phyloP scores from a whole-genome alignment of 2,797 vertebrate genomes.

The Neosilurus hyrtlii region DNA sequence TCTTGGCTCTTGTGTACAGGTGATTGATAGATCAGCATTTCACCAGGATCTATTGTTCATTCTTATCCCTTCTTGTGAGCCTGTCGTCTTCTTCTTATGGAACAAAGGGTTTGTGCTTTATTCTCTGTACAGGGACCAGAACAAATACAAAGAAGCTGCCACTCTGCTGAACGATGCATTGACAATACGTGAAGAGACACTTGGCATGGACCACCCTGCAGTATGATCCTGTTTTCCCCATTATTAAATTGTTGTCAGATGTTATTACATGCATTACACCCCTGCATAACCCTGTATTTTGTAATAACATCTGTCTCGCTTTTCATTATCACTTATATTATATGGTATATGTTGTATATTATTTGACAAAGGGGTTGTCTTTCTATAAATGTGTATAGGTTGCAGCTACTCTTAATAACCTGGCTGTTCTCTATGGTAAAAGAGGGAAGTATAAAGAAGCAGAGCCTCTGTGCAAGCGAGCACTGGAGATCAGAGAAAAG shows the following conservation, averaged over 20 bases:
- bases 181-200: slow-evolving; percentile 84
- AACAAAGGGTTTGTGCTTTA: background rate
- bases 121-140: slow-evolving; percentile 78
- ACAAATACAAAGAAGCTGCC: slow-evolving; percentile 89
- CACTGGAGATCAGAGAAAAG: slow-evolving; percentile 87
- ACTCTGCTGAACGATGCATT: slow-evolving; percentile 85
- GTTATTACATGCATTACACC: background rate
- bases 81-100: background rate
- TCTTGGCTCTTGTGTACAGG: slow-evolving; percentile 87
- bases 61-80: background rate
- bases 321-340: too few species aligned
- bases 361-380: too few species aligned
- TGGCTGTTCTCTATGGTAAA: slow-evolving; percentile 87
- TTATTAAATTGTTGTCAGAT: background rate
- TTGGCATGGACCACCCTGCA: slow-evolving; percentile 84
- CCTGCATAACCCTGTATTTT: too few species aligned
- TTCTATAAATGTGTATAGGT: slow-evolving; percentile 67
- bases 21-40: slow-evolving; percentile 54
- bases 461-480: slow-evolving; percentile 85
- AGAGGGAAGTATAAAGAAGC: slow-evolving; percentile 86
- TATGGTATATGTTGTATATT: too few species aligned
- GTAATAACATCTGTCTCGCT: too few species aligned
- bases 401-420: slow-evolving; percentile 86
- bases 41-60: background rate
- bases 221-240: slow-evolving; percentile 65